These are phyloP conservation scores for Leptinotarsa peninsularis DNA, from an alignment of 2,888 invertebrate genomes.

Conservation along the genomic window DNA sequence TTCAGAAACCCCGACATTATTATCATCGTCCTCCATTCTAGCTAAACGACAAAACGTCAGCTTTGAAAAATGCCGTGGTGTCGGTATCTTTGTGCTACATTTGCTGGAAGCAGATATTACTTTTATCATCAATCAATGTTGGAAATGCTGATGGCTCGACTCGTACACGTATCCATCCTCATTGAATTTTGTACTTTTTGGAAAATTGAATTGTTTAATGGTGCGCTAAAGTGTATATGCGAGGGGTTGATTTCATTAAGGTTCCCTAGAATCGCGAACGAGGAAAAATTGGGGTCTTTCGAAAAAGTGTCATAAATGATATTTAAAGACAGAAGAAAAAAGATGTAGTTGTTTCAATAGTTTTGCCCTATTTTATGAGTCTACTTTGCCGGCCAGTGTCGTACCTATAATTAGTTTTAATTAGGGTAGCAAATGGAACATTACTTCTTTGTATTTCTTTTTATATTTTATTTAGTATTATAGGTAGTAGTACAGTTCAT, in stretches of 20 bases:
- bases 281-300: background rate
- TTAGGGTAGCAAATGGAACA: no score
- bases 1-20: constrained; percentile 35
- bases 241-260: constrained; percentile 11
- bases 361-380: no score
- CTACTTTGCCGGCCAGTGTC: no score
- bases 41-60: constrained; percentile 40
- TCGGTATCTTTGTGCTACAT: constrained; percentile 41
- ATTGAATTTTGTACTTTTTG: constrained; percentile 42
- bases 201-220: constrained; percentile 44
- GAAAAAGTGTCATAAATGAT: no score
- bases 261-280: constrained; percentile 4
- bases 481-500: no score
- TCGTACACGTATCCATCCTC: constrained; percentile 32
- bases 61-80: constrained; percentile 40
- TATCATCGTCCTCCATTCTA: constrained; percentile 37
- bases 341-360: no score
- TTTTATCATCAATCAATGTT: constrained; percentile 43
- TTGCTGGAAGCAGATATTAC: constrained; percentile 36
- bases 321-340: background rate
- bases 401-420: no score
- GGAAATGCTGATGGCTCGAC: constrained; percentile 25
- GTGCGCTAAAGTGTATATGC: constrained; percentile 36
- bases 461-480: no score
- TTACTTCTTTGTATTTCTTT: no score